These are phyloP conservation scores for Neoaliturus tenellus DNA, from an alignment of 2,888 invertebrate genomes.

Conservation along the genomic window DNA sequence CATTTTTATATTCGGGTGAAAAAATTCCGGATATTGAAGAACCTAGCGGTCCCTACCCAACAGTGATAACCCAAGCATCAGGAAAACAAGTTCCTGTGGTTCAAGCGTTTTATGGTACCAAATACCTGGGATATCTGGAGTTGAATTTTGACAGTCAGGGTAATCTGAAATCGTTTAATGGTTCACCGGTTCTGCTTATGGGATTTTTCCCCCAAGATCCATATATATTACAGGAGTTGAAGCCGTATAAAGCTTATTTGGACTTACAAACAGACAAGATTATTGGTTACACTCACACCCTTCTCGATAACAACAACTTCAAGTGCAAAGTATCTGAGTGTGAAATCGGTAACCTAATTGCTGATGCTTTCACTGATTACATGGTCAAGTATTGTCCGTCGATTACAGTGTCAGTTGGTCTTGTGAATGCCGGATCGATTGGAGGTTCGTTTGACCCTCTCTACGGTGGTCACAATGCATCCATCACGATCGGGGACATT, in stretches of 20 bases:
- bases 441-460: slow-evolving; percentile 79
- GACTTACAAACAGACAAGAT: slow-evolving; percentile 74
- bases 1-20: slow-evolving; percentile 88
- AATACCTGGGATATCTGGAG: slow-evolving; percentile 89
- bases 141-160: slow-evolving; percentile 83
- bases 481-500: slow-evolving; percentile 84
- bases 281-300: slow-evolving; percentile 83
- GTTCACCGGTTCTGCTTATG: slow-evolving; percentile 87
- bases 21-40: slow-evolving; percentile 80
- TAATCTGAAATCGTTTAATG: slow-evolving; percentile 80
- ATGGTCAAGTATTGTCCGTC: background rate
- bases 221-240: slow-evolving; percentile 78
- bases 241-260: slow-evolving; percentile 76
- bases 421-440: slow-evolving; percentile 87
- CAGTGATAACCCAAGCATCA: slow-evolving; percentile 79
- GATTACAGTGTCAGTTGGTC: slow-evolving; percentile 76
- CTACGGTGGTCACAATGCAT: slow-evolving; percentile 73
- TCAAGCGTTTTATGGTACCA: slow-evolving; percentile 93
- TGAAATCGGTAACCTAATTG: slow-evolving; percentile 88
- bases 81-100: slow-evolving; percentile 88
- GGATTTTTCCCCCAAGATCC: slow-evolving; percentile 79
- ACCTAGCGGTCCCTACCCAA: slow-evolving; percentile 87
- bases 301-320: slow-evolving; percentile 78
- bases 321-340: slow-evolving; percentile 86
- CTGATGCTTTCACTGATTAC: slow-evolving; percentile 84